phyloP scores from a whole-genome alignment of 2,113 vertebrate genomes.

The Cygnus atratus region DNA sequence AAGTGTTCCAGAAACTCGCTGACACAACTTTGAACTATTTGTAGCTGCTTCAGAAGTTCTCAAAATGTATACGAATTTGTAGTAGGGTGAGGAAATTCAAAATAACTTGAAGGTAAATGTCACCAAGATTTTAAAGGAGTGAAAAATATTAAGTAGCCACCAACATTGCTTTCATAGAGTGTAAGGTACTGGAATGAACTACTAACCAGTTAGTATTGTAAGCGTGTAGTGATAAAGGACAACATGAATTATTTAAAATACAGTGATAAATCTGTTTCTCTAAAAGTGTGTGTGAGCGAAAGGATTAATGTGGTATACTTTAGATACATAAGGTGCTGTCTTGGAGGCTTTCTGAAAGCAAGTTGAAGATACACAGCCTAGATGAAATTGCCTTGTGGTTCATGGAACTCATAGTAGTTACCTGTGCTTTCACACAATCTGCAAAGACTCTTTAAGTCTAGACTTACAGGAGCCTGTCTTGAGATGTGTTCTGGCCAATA shows the following conservation, averaged over 20 bases:
- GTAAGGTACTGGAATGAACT: neutral
- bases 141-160: neutral
- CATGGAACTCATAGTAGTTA: neutral
- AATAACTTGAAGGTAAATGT: neutral
- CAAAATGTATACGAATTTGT: neutral
- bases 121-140: neutral
- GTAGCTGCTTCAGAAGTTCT: neutral
- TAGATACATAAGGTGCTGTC: neutral
- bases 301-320: neutral
- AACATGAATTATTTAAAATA: neutral
- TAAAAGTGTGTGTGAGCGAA: neutral
- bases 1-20: neutral
- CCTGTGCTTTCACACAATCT: neutral
- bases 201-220: neutral
- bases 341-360: neutral
- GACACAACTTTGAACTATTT: neutral
- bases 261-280: neutral
- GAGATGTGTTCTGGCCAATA: neutral
- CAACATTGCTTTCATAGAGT: neutral
- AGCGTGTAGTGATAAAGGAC: neutral
- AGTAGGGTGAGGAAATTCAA: neutral
- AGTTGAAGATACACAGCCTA: neutral
- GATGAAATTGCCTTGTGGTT: neutral
- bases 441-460: neutral
- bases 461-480: neutral